Base-by-base conservation (phyloP, 2,888 invertebrate species). In the Diarsia dahlii region DNA sequence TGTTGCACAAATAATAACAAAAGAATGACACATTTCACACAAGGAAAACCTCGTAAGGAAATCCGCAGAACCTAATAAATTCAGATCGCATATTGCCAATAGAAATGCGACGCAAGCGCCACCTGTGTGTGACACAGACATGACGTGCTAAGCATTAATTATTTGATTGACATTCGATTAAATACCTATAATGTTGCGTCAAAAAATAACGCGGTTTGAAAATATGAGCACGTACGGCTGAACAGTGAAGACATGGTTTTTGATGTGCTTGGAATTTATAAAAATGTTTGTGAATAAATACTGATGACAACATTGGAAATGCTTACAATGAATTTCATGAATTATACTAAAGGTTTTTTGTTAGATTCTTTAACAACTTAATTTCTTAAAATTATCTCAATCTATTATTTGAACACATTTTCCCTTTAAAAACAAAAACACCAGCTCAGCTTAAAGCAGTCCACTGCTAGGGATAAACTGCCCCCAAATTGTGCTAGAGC, bases 141-240 rank as follows among this genome's bases (percentile, higher is more conserved):
- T 79, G 46, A 66, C 84, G 86, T 84, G 84, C 28, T n/a, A 50
- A 28, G 84, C 76, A 86, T 84, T 83, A 74, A 84, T 76, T 79
- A 65, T 58, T 46, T 76, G 78, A 84, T 84, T 86, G 86, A 85
- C 78, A 74, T 70, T 54, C 50, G 86, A 85, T 85, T 85, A 83
- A 78, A 82, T 77, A 60, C 71, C 46, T 18, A 63, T 63, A 67
- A 52, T 12, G 65, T 71, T 82, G 71, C 71, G 39, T 77, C 82
- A 58, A 74, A 82, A 80, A 69, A 45, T 60, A 64, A 60, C 62
- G 45, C 23, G 34, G 12, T 73, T 76, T 71, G 15, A 66, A 62
- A 85, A 76, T 70, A 77, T 82, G 54, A 74, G n/a, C 83, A 83
- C 86, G 83, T 77, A 74, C 8, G 13, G 3, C 20, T 9, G 45